Conservation (phyloP, 2,797 vertebrate genomes). For the Eidolon dupreanum region DNA sequence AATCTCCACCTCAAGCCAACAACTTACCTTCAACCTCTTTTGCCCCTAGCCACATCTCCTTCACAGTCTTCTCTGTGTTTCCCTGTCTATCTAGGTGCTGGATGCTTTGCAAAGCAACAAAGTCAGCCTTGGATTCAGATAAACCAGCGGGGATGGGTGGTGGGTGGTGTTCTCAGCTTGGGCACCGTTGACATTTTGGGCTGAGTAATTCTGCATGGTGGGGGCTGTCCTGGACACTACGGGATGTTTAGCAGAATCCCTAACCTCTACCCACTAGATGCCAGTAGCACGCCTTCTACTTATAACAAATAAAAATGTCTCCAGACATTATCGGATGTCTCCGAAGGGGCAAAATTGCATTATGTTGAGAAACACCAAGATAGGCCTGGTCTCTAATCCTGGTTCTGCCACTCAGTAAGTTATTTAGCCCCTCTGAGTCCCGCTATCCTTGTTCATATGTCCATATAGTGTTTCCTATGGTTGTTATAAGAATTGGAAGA, state of each 20-base stretch:
- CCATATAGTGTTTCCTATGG: background rate
- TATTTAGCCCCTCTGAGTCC: background rate
- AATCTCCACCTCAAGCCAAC: background rate
- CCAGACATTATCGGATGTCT: background rate
- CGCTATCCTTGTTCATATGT: background rate
- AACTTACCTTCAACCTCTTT: background rate
- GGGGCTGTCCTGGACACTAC: too few species aligned
- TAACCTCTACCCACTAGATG: background rate
- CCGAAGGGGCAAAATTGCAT: background rate
- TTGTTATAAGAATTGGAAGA: background rate
- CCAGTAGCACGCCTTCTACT: background rate
- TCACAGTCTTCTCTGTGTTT: background rate
- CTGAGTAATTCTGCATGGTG: too few species aligned
- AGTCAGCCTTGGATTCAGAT: background rate
- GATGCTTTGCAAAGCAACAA: background rate
- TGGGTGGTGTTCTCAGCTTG: background rate
- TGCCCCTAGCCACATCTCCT: accelerated
- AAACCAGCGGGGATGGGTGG: too few species aligned
- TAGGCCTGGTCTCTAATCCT: background rate
- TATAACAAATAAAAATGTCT: background rate
- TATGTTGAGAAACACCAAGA: background rate
- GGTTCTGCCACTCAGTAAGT: background rate
- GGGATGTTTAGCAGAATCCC: background rate
- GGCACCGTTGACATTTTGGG: background rate
- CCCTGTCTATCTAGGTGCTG: background rate